Evolutionary conservation across 2,113 vertebrate genomes (phyloP), one percentile per base, ranked within the genome.

Genomic region (Neomonachus schauinslandi): DNA sequence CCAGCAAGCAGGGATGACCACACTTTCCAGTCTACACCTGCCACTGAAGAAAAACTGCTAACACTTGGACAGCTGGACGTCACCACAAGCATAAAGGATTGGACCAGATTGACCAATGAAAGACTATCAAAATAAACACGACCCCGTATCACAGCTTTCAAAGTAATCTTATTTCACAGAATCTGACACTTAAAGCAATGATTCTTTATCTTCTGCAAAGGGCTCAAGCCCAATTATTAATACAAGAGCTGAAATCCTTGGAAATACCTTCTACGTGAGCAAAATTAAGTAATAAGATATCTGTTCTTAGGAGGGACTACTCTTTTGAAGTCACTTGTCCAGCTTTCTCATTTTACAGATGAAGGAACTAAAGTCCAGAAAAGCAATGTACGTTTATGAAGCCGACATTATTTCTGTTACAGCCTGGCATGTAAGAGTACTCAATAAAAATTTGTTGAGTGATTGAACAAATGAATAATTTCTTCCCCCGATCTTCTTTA

Each of bases 101-200:
- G 85, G 19, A 55, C 10, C 16, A 95, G 42, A 42, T 36, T 36
- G 46, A 28, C 21, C 72, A 91, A 59, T 46, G 24, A 53, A 61
- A 51, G 22, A 36, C 19, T 36, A 85, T 33, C 4, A n/a, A 90
- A 90, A 71, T 46, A 81, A 86, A 81, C 10, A 92, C 18, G 39
- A 28, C 5, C 77, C 85, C 39, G 19, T 19, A 74, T 55, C 28
- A 74, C 31, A 65, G 11, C 77, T 86, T 88, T 71, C 7, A 59
- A 39, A 71, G n/a, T 69, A 94, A 89, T 4, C 53, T 71, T 67
- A 46, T 91, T 74, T 89, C 83, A 95, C 7, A 88, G n/a, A 83
- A 57, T 61, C 57, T 94, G 31, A 96, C 92, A 59, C 57, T 12
- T 39, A 15, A 83, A 77, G 14, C 11, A 77, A 77, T 81, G 46